phyloP scores from a whole-genome alignment of 2,797 vertebrate species.

The Pseudotriccus pelzelni region DNA sequence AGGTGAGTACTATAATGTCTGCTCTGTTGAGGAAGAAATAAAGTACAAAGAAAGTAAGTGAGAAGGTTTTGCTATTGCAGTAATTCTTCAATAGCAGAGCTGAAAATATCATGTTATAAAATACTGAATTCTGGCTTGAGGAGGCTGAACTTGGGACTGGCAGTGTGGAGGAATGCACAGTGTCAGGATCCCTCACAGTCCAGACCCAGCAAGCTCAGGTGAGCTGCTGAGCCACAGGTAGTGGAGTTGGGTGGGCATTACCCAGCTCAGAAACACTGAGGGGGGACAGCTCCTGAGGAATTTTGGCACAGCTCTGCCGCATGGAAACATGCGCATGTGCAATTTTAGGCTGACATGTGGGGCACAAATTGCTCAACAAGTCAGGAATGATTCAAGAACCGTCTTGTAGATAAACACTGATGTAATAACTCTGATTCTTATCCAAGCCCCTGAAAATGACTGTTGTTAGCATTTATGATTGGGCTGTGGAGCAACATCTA shows the following conservation, averaged over 20 bases:
- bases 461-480: background rate
- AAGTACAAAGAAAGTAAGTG: background rate
- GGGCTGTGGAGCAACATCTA: background rate
- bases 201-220: background rate
- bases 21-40: constrained; percentile 40
- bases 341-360: background rate
- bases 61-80: constrained; percentile 1
- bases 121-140: background rate
- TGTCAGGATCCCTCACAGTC: background rate
- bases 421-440: background rate
- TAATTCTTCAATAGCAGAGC: constrained; percentile 11
- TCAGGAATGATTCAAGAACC: background rate
- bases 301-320: background rate
- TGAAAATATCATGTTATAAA: background rate
- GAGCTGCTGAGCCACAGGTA: background rate
- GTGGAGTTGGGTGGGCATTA: background rate
- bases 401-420: background rate
- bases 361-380: background rate
- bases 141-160: background rate
- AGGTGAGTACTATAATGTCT: constrained; percentile 30
- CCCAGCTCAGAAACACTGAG: rapidly evolving
- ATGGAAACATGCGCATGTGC: background rate
- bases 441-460: background rate
- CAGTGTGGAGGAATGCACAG: background rate
- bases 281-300: background rate